Conservation (phyloP, 2,888 invertebrate genomes). For the Dolichomitus sp. region DNA sequence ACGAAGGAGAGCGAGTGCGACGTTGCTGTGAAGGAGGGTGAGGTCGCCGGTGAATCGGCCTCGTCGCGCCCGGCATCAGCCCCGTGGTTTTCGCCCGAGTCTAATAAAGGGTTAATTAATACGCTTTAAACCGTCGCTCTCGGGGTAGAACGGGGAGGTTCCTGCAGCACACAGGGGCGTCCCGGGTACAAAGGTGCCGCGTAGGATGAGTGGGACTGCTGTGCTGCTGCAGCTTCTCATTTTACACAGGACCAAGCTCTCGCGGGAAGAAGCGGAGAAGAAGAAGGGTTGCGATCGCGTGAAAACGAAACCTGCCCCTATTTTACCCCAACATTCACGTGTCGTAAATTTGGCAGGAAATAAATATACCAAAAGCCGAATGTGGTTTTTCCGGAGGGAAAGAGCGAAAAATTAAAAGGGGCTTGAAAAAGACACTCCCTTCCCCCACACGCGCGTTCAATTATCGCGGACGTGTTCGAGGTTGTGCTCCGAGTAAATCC, state of each 20-base stretch:
- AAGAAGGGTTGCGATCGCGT: conserved; percentile 33
- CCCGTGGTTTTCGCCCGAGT: conserved; percentile 82
- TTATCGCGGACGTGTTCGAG: conserved; percentile 48
- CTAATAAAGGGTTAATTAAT: conserved; percentile 86
- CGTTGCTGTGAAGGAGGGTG: conserved; percentile 50
- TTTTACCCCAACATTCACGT: conserved; percentile 14
- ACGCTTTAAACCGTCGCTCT: conserved; percentile 83
- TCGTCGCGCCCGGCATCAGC: conserved; percentile 79
- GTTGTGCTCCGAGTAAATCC: conserved; percentile 58
- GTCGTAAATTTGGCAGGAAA: conserved; percentile 58
- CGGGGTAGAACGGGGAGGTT: conserved; percentile 69
- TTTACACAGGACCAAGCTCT: conserved; percentile 46
- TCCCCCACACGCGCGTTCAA: conserved; percentile 47
- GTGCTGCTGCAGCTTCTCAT: conserved; percentile 54
- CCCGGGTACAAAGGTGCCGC: conserved; percentile 58
- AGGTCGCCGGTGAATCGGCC: conserved; percentile 77
- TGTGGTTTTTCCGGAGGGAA: background rate
- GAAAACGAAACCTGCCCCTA: conserved; percentile 32
- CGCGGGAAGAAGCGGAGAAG: conserved; percentile 12
- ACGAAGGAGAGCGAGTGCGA: conserved; percentile 56
- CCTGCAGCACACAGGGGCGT: conserved; percentile 40
- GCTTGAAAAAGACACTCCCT: conserved; percentile 35
- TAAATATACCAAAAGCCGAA: conserved; percentile 35
- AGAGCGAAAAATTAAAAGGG: conserved; percentile 46
- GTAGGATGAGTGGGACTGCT: conserved; percentile 30